Evolutionary conservation across 2,888 invertebrate species (phyloP), one percentile per base, ranked within the genome.

Genomic region (Ophion costatus): DNA sequence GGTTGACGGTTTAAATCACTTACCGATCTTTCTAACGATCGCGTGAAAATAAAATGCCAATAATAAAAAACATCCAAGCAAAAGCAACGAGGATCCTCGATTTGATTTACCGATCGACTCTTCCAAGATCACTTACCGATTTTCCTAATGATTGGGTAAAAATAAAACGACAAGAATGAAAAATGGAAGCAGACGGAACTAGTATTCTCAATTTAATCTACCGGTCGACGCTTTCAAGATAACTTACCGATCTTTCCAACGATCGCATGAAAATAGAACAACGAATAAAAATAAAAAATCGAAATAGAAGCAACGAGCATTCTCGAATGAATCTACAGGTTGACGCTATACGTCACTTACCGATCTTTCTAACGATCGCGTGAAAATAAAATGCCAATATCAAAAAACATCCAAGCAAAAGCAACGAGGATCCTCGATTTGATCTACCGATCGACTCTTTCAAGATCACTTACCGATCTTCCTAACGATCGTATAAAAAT

Each of bases 51-150:
- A 45, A 22, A 63, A 45, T 9, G 4, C n/a, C 9, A 45, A 7
- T 20, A 33, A n/a, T 14, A 0, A 1, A 51, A 59, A 14, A 57
- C 14, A 63, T 24, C 22, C 17, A 29, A 33, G 70, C 59, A 69
- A 29, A 45, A 24, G 14, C 10, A 20, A 24, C 29, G 14, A 63
- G 4, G 29, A 10, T 24, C 14, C 29, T 29, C 10, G 5, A 6
- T 24, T 24, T 24, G 11, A 24, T 63, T 14, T 33, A n/a, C 7
- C 17, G n/a, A 1, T 33, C 4, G n/a, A 17, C 29, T 0, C 64
- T 64, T 70, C 70, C 77, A 66, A 77, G 70, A 77, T 51, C 66
- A 66, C n/a, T 66, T 59, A 33, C 17, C 76, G 66, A 66, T 82
- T 59, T 33, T 78, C 63, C 24, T 56, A 29, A 42, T 56, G 59